Evolutionary conservation across 2,113 vertebrate species (phyloP).

Genomic region (Australoheros scitulus): DNA sequence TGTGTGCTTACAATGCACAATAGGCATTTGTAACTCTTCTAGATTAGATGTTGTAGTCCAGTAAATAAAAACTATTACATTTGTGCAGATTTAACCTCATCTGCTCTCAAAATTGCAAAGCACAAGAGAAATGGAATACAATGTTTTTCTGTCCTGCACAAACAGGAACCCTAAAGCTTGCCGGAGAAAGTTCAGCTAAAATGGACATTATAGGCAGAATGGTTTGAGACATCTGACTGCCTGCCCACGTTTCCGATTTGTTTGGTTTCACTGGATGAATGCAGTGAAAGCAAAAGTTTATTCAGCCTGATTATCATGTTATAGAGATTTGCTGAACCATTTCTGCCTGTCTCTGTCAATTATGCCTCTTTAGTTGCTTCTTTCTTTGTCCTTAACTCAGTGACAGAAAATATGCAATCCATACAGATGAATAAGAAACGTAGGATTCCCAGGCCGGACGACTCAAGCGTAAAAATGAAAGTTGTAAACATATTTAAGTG

Average conservation of each 20-base stretch:
- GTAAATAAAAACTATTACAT: not conserved
- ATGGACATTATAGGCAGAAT: conserved; percentile 6
- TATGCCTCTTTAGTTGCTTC: conserved; percentile 7
- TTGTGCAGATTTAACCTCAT: not conserved
- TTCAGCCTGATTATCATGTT: conserved; percentile 39
- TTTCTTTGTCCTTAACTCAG: conserved; percentile 38
- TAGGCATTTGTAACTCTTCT: not conserved
- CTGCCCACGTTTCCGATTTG: conserved; percentile 28
- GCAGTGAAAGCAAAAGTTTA: conserved; percentile 32
- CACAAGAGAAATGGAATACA: not conserved
- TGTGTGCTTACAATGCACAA: not conserved
- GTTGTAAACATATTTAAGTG: conserved; percentile 39
- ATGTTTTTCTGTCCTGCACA: conserved; percentile 16
- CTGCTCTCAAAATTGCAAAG: not conserved
- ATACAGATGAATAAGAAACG: not conserved
- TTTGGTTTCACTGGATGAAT: conserved; percentile 34
- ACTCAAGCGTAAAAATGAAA: conserved; percentile 14
- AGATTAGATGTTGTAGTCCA: not conserved
- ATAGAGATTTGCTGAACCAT: conserved; percentile 46
- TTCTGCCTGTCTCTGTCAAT: conserved; percentile 15
- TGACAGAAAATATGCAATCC: conserved; percentile 33
- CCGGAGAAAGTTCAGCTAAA: conserved; percentile 30
- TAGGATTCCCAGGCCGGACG: conserved; percentile 17
- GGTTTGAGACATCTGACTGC: conserved; percentile 19
- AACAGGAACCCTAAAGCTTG: conserved; percentile 33